A percentile compares a stretch with the other conserved stretches of the same genome.
Conservation (phyloP, 2,888 invertebrate genomes). For the Dasysyrphus tricinctus region DNA sequence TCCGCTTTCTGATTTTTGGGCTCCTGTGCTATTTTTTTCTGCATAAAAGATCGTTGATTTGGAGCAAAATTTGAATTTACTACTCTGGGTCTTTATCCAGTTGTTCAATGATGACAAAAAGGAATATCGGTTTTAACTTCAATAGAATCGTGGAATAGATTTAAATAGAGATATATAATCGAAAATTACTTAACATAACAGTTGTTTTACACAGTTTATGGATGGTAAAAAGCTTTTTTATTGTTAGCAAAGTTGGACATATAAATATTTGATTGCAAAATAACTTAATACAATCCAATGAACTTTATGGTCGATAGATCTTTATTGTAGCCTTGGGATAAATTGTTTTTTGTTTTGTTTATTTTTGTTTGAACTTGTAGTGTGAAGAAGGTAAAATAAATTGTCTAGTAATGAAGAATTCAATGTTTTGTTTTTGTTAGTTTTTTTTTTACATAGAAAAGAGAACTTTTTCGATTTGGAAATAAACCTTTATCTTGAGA, state of each 20-base stretch:
- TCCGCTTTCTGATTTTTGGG: conserved; percentile 64
- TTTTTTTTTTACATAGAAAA: background rate
- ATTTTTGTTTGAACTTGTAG: background rate
- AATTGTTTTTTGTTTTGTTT: background rate
- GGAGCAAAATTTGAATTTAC: conserved; percentile 46
- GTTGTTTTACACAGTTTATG: background rate
- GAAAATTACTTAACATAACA: conserved; percentile 17
- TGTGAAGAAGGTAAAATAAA: background rate
- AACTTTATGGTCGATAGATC: conserved; percentile 20
- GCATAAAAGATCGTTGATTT: conserved; percentile 50
- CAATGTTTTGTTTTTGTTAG: too few species aligned
- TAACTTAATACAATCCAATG: conserved; percentile 12
- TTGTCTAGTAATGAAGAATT: background rate
- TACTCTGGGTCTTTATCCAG: conserved; percentile 38
- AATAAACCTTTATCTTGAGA: background rate
- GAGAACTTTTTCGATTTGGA: background rate
- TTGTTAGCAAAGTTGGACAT: conserved; percentile 38
- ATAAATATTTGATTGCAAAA: conserved; percentile 41
- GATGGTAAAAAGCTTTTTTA: conserved; percentile 21
- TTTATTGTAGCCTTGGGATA: conserved; percentile 11
- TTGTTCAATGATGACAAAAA: conserved; percentile 36
- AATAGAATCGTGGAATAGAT: conserved; percentile 1
- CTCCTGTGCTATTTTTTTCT: conserved; percentile 41
- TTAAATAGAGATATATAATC: background rate
- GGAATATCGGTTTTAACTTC: background rate